phyloP scores from a whole-genome alignment of 2,797 vertebrate genomes.

The Scolopax rusticola region DNA sequence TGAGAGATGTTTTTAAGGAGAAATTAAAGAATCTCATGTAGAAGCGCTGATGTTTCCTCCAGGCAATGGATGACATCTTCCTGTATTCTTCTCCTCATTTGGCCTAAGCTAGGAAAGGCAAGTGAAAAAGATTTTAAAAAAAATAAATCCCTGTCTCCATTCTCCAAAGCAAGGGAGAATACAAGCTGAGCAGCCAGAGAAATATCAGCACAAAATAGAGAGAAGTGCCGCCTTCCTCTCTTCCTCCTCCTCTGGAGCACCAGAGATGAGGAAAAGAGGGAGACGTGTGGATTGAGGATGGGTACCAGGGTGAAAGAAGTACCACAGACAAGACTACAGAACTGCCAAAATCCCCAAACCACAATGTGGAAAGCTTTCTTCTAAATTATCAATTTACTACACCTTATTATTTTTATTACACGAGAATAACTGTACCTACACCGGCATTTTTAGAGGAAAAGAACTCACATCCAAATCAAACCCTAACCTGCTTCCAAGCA shows the following conservation, averaged over 20 bases:
- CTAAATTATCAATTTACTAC: neutral
- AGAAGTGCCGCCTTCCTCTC: neutral
- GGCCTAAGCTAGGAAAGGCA: neutral
- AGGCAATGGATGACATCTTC: neutral
- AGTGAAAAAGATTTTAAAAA: neutral
- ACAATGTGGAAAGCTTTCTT: fast-evolving
- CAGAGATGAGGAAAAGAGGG: neutral
- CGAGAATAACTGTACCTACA: neutral
- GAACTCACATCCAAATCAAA: neutral
- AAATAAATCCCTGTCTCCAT: neutral
- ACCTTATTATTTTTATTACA: neutral
- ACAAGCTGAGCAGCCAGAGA: neutral
- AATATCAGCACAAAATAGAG: neutral
- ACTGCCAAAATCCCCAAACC: neutral
- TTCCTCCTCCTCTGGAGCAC: neutral
- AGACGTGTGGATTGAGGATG: fast-evolving
- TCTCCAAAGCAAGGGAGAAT: neutral
- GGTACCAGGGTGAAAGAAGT: neutral
- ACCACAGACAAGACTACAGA: neutral
- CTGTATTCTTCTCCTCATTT: neutral
- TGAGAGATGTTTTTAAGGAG: neutral
- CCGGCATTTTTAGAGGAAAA: fast-evolving
- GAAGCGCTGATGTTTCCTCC: neutral
- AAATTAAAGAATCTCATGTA: neutral
- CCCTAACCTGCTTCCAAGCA: neutral